These are phyloP conservation scores for Gila orcuttii DNA, from an alignment of 2,113 vertebrate genomes.

Conservation along the genomic window DNA sequence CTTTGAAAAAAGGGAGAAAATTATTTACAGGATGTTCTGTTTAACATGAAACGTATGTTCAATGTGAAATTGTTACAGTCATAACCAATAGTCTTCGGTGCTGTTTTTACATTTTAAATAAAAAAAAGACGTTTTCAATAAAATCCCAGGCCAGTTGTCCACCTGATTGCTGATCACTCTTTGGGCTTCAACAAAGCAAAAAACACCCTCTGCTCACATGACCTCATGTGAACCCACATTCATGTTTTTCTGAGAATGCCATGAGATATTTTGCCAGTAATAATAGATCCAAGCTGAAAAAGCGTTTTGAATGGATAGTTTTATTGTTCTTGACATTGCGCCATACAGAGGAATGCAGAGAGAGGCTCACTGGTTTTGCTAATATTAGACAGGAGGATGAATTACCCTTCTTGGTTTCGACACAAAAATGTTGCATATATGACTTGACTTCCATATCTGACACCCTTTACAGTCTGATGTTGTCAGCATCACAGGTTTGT, in stretches of 20 bases:
- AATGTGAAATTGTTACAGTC: conserved; percentile 16
- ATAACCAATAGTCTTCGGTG: conserved; percentile 4
- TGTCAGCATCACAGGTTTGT: not conserved
- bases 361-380: conserved; percentile 1
- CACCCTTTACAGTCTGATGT: not conserved
- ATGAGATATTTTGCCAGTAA: conserved; percentile 50
- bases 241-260: conserved; percentile 51
- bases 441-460: not conserved
- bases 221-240: conserved; percentile 49
- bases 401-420: conserved; percentile 5
- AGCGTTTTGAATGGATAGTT: conserved; percentile 42
- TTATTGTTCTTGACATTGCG: conserved; percentile 44
- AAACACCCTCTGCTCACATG: conserved; percentile 24
- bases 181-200: conserved; percentile 13
- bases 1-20: not conserved
- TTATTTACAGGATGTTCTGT: conserved; percentile 38
- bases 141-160: not conserved
- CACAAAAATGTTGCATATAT: not conserved
- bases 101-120: not conserved
- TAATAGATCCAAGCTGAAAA: conserved; percentile 56
- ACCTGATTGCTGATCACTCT: conserved; percentile 32
- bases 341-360: not conserved
- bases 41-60: not conserved
- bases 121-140: not conserved
- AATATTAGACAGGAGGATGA: conserved; percentile 18